Evolutionary conservation across 2,888 invertebrate species (phyloP).

Genomic region (Aphodius sticticus): DNA sequence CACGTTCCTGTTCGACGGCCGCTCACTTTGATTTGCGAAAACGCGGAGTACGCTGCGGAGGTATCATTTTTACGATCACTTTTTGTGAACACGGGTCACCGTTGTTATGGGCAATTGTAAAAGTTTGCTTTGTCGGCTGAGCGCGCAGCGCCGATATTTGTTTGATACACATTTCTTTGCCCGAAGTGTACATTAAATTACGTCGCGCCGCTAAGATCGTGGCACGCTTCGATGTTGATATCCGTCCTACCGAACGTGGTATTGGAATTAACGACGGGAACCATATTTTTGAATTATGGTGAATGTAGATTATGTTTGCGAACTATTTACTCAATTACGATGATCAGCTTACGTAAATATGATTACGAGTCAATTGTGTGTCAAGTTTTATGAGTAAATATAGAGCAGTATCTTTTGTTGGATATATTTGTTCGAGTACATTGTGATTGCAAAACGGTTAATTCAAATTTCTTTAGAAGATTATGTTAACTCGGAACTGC

Average conservation of each 20-base stretch:
- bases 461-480: background rate
- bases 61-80: background rate
- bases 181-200: conserved; percentile 4
- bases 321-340: background rate
- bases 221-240: background rate
- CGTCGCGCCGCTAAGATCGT: background rate
- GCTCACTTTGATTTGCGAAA: background rate
- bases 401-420: background rate
- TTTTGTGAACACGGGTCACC: background rate
- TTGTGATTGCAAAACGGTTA: background rate
- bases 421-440: background rate
- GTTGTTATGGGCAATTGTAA: background rate
- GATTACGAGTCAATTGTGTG: background rate
- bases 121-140: background rate
- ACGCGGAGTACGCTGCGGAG: background rate
- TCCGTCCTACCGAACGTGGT: background rate
- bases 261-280: background rate
- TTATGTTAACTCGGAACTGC: too few relatives aligned
- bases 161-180: background rate
- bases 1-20: background rate
- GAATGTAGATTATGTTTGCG: background rate
- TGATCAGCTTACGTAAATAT: background rate
- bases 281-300: background rate
- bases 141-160: background rate
- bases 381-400: background rate